Conservation (phyloP, 2,888 invertebrate genomes). For the Drosophila cognata region DNA sequence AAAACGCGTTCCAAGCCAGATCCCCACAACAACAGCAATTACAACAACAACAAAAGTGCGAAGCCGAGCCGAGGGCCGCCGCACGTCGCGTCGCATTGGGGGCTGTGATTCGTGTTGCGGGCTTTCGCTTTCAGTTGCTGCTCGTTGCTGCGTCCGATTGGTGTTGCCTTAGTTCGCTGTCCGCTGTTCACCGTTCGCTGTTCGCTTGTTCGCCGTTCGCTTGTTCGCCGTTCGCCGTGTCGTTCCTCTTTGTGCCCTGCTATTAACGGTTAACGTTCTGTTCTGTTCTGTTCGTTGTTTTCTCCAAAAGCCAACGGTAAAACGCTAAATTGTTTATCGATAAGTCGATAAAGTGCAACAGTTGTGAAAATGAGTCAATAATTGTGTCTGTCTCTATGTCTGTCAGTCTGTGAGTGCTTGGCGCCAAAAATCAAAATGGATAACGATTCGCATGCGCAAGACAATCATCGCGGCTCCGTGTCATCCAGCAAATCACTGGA, state of each 20-base stretch:
- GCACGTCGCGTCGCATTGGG: slow-evolving; percentile 48
- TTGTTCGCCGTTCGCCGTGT: slow-evolving; percentile 13
- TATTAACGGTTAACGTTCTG: slow-evolving; percentile 24
- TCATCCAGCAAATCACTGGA: slow-evolving; percentile 83
- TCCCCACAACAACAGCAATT: slow-evolving; percentile 21
- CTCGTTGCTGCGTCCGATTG: slow-evolving; percentile 82
- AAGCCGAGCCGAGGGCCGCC: slow-evolving; percentile 51
- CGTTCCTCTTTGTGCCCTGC: slow-evolving; percentile 8
- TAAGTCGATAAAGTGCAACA: slow-evolving; percentile 15
- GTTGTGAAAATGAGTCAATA: slow-evolving; percentile 26
- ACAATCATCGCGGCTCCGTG: slow-evolving; percentile 82
- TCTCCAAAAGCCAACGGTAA: slow-evolving; percentile 50
- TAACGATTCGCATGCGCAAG: slow-evolving; percentile 57
- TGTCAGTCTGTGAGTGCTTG: neutral
- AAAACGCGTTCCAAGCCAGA: slow-evolving; percentile 70
- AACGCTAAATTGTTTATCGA: slow-evolving; percentile 36
- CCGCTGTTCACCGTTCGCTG: slow-evolving; percentile 36
- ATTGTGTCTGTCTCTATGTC: slow-evolving; percentile 6
- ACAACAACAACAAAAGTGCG: slow-evolving; percentile 12
- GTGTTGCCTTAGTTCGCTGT: slow-evolving; percentile 61
- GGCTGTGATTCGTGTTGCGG: slow-evolving; percentile 57
- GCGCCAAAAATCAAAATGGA: slow-evolving; percentile 40
- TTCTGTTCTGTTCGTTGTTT: neutral
- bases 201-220: slow-evolving; percentile 35
- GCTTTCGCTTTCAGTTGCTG: slow-evolving; percentile 84